phyloP scores from a whole-genome alignment of 2,113 vertebrate genomes.

The Melanerpes aurifrons region DNA sequence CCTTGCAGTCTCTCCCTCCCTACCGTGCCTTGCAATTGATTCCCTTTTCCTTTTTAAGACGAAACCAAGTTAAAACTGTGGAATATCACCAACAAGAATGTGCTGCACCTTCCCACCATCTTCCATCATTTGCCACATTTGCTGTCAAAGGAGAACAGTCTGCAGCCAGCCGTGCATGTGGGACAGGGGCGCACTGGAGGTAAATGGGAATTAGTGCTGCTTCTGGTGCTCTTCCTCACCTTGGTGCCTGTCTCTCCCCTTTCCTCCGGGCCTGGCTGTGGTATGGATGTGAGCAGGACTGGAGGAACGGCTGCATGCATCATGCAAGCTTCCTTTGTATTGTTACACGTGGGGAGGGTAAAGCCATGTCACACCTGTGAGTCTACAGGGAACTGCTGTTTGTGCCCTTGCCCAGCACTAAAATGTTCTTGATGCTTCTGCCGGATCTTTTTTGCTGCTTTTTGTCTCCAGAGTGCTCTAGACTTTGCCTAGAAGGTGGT shows the following conservation, averaged over 20 bases:
- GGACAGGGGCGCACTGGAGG: constrained; percentile 96
- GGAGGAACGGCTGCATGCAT: constrained; percentile 45
- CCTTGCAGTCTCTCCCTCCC: constrained; percentile 56
- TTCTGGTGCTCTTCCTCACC: constrained; percentile 47
- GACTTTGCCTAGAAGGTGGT: neutral
- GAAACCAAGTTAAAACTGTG: constrained; percentile 94
- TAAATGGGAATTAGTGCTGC: constrained; percentile 70
- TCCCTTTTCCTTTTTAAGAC: constrained; percentile 81
- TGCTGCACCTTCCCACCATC: constrained; percentile 95
- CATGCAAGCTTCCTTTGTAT: constrained; percentile 47
- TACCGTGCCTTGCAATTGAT: constrained; percentile 51
- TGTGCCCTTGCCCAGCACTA: constrained; percentile 9
- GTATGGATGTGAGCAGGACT: neutral
- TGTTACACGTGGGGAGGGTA: constrained; percentile 10
- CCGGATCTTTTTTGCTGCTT: constrained; percentile 31
- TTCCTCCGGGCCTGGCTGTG: constrained; percentile 13
- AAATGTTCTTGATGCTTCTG: neutral
- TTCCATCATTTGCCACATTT: constrained; percentile 99
- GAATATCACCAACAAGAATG: constrained; percentile 95
- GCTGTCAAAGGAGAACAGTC: constrained; percentile 92
- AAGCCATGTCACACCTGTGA: neutral
- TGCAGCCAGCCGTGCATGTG: constrained; percentile 92
- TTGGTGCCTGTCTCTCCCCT: constrained; percentile 21
- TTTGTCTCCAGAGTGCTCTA: constrained; percentile 16
- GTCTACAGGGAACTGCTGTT: neutral